Conservation (phyloP, 2,888 invertebrate genomes). For the Gymnosoma rotundatum region DNA sequence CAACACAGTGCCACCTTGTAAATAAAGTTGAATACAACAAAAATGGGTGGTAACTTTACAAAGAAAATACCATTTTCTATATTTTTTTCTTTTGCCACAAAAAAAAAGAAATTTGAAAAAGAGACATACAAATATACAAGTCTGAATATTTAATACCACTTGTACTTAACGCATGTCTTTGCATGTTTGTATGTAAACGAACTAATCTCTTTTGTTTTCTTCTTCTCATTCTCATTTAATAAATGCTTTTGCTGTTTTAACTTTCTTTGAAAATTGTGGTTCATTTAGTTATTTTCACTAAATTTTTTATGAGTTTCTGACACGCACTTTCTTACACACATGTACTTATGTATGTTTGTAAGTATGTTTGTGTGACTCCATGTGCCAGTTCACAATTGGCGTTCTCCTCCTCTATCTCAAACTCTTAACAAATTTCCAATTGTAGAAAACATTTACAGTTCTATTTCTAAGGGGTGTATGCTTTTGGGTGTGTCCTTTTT, state of each 20-base stretch:
- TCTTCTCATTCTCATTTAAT: constrained; percentile 14
- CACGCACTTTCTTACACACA: constrained; percentile 59
- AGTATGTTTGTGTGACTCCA: no score
- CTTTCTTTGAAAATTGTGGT: constrained; percentile 43
- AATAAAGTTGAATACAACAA: constrained; percentile 55
- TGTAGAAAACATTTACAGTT: constrained; percentile 33
- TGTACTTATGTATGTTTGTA: constrained; percentile 3
- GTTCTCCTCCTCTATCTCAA: constrained; percentile 42
- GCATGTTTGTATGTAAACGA: no score
- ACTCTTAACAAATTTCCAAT: constrained; percentile 12
- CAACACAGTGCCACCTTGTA: constrained; percentile 31
- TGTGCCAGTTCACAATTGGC: constrained; percentile 36
- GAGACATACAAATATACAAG: background rate
- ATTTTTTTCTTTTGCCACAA: constrained; percentile 16
- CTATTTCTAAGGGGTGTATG: constrained; percentile 64
- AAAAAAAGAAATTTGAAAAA: constrained; percentile 15
- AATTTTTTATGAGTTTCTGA: constrained; percentile 65
- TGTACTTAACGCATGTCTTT: constrained; percentile 66
- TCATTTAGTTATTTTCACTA: constrained; percentile 49
- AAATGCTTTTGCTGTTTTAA: constrained; percentile 10
- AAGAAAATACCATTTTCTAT: constrained; percentile 38
- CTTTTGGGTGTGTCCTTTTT: constrained; percentile 70
- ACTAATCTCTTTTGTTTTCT: constrained; percentile 35
- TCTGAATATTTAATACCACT: constrained; percentile 34
- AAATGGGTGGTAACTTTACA: constrained; percentile 74